These are phyloP conservation scores for Ectropis crepuscularia DNA, from an alignment of 2,888 invertebrate species.

Conservation along the genomic window DNA sequence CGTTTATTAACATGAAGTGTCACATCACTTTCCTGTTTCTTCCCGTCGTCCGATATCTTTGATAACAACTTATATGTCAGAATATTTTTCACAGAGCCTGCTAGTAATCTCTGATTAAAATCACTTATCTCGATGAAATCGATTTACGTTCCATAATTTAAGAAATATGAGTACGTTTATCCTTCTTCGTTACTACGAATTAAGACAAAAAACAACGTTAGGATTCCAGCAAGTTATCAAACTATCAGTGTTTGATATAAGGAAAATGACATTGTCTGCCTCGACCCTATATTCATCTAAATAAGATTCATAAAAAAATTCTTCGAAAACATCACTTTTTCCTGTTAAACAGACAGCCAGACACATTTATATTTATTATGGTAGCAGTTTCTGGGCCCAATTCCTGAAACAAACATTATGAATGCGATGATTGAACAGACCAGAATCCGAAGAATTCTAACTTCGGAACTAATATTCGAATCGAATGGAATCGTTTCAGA, in stretches of 20 bases:
- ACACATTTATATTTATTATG: conserved; percentile 22
- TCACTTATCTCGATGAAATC: too few relatives aligned
- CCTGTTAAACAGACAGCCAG: conserved; percentile 15
- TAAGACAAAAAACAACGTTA: too few relatives aligned
- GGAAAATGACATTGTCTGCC: conserved; percentile 16
- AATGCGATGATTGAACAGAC: conserved; percentile 15
- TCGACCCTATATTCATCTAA: conserved; percentile 5
- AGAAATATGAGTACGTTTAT: too few relatives aligned
- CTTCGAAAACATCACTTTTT: conserved; percentile 22
- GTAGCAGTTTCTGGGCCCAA: conserved; percentile 3
- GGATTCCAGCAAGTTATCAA: not conserved
- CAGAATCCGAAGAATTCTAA: conserved; percentile 24
- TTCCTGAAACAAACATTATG: conserved; percentile 26
- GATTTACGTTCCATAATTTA: too few relatives aligned
- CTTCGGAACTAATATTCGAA: conserved; percentile 16
- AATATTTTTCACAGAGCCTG: too few relatives aligned
- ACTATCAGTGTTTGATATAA: conserved; percentile 1
- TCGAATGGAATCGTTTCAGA: conserved; percentile 5
- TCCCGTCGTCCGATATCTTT: too few relatives aligned
- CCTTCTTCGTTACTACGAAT: too few relatives aligned
- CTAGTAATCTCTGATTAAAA: too few relatives aligned
- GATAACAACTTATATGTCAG: too few relatives aligned
- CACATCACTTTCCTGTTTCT: too few relatives aligned
- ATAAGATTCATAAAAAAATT: conserved; percentile 8
- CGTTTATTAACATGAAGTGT: too few relatives aligned